Base-by-base conservation (phyloP, 2,888 invertebrate species). In the Tridacna gigas region DNA sequence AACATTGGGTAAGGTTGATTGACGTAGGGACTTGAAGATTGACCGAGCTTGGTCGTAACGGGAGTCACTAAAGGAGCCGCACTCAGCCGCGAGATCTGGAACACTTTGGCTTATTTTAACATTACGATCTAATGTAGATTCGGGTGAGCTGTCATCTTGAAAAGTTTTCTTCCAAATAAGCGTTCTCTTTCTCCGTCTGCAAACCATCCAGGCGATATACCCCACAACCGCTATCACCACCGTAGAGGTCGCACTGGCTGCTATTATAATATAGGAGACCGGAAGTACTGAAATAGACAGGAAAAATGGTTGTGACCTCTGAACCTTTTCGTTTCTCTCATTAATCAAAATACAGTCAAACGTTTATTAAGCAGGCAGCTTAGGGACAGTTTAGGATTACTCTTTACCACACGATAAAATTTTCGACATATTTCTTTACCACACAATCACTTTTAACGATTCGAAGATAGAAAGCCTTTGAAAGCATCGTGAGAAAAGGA, bases 1-100 rank as follows among this genome's bases (percentile, higher is more conserved):
- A 9, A 97, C 97, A 74, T 97, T 97, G 2, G 97, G 97, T 47
- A 97, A 95, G 0, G 97, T 97, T 0, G 97, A 97, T 95, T 97
- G 97, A 13, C 97, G 96, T 22, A 97, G 95, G n/a, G 97, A 97
- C 85, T 91, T 91, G 71, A 91, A 91, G 56, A 92, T 86, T 28
- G 89, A 86, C 67, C 89, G 86, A 22, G 79, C 86, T 77, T 86
- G 89, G 26, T 69, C 37, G 65, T 86, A 83, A 63, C 89, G 79
- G 9, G 77, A 73, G 0, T 78, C 66, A 26, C 87, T 85, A 13
- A 37, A n/a, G 1, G 80, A 79, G n/a, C 83, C 82, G 28, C 74
- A 82, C 37, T 90, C 90, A 28, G 89, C 87, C 0, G 88, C 88
- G 20, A 94, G 89, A 61, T 94, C 93, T 0, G 94, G 94, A 0